phyloP scores from a whole-genome alignment of 2,797 vertebrate genomes.

The Pelochelys cantorii region DNA sequence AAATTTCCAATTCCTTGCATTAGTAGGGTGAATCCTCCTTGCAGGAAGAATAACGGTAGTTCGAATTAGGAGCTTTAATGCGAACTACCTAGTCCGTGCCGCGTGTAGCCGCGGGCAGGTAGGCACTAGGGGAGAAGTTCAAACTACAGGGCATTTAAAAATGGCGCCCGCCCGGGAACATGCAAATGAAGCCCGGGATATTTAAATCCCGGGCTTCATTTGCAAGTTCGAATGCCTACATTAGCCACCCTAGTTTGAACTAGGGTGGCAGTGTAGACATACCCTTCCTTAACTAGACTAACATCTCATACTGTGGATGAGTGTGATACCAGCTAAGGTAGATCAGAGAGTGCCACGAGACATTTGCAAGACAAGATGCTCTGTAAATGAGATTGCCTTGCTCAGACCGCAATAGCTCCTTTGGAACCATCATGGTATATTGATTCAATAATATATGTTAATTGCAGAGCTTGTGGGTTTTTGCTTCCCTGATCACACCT shows the following conservation, averaged over 20 bases:
- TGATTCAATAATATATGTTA: conserved; percentile 37
- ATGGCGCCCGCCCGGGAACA: no score
- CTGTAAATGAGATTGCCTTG: conserved; percentile 15
- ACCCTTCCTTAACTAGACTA: background rate
- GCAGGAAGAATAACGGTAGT: no score
- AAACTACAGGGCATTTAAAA: no score
- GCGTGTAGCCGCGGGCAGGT: no score
- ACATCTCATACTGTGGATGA: background rate
- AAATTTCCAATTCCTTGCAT: background rate
- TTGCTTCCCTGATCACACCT: conserved; percentile 9
- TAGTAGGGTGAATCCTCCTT: background rate
- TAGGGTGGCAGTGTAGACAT: no score
- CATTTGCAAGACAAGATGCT: background rate
- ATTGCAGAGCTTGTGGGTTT: conserved; percentile 20
- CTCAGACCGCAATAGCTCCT: conserved; percentile 35
- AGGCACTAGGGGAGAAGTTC: no score
- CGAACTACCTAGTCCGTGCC: no score
- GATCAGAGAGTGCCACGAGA: background rate
- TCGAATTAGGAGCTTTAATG: no score
- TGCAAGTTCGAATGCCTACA: no score
- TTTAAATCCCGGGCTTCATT: no score
- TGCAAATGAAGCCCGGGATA: no score
- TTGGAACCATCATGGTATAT: conserved; percentile 19
- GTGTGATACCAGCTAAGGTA: background rate
- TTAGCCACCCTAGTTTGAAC: no score